Base-by-base conservation (phyloP, 2,888 invertebrate genomes). In the Brenthis hecate region DNA sequence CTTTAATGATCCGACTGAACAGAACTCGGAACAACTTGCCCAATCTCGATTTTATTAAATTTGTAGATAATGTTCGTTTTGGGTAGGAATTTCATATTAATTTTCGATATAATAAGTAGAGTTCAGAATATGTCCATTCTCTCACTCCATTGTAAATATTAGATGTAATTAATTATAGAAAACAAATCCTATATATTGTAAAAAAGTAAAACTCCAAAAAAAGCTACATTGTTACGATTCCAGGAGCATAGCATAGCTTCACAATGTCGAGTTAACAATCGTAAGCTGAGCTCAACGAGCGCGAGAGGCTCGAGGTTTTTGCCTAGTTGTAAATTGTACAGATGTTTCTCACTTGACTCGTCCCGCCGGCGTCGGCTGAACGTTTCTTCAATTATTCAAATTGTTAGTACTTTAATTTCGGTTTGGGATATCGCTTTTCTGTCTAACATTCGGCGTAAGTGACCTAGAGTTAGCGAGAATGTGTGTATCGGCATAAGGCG, bases 111-210 rank as follows among this genome's bases (percentile, higher is more conserved):
- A 86, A 86, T 86, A 86, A 86, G 88, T 91, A 90, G 91, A 86
- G 86, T 88, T 85, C 87, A 85, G 85, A 88, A 88, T 88, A 88
- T 90, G 91, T 91, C 91, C 90, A 84, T 90, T 91, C 92, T 90
- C 92, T 43, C 36, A 43, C 92, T 92, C 91, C 91, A 89, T 91
- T 92, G 92, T 92, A 92, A 92, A 92, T 92, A 92, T 87, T 92
- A 92, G 92, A 85, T 91, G 83, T 92, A 92, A 92, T 91, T 92
- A 92, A 92, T 88, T 89, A 91, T 92, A 92, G 91, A 87, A 73
- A 87, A 91, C 83, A 89, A 91, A 92, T 91, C 91, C 90, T 91
- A 92, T 92, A 92, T 92, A 92, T 92, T 92, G 92, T 92, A 92
- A 90, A 92, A 83, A 92, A 92, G 77, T 85, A 85, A 91, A 92